Evolutionary conservation across 2,888 invertebrate genomes (phyloP).

Genomic region (Sacculina carcini): DNA sequence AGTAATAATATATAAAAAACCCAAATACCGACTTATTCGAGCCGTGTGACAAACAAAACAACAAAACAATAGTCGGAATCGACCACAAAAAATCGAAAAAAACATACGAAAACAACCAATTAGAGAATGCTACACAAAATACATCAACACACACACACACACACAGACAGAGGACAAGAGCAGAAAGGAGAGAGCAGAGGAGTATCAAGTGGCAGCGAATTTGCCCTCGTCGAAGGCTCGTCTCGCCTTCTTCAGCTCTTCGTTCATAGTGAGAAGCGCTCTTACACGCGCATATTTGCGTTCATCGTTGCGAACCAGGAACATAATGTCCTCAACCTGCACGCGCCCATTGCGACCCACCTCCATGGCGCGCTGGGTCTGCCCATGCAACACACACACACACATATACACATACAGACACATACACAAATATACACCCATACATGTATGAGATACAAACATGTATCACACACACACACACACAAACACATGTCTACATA

Average conservation of each 20-base stretch:
- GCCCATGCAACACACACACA: neutral
- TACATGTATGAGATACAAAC: neutral
- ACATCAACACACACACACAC: too few species aligned
- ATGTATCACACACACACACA: constrained; percentile 1
- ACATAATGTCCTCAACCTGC: constrained; percentile 94
- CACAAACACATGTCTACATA: neutral
- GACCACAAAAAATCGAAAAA: too few species aligned
- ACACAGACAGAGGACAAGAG: too few species aligned
- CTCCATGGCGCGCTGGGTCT: constrained; percentile 59
- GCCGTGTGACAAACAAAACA: too few species aligned
- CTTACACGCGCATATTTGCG: constrained; percentile 93
- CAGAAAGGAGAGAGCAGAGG: neutral
- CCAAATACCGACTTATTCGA: too few species aligned
- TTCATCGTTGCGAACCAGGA: constrained; percentile 74
- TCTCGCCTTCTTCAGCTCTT: constrained; percentile 89
- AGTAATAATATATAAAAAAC: too few species aligned
- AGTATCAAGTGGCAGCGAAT: constrained; percentile 51
- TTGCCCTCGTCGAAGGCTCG: constrained; percentile 98
- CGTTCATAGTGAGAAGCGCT: constrained; percentile 90
- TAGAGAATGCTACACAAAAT: too few species aligned
- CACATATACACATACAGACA: neutral
- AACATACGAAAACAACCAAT: too few species aligned
- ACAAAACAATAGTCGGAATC: too few species aligned
- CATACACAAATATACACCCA: neutral
- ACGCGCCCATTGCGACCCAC: constrained; percentile 86